These are phyloP conservation scores for Plectropomus leopardus DNA, from an alignment of 2,113 vertebrate species.

Conservation along the genomic window DNA sequence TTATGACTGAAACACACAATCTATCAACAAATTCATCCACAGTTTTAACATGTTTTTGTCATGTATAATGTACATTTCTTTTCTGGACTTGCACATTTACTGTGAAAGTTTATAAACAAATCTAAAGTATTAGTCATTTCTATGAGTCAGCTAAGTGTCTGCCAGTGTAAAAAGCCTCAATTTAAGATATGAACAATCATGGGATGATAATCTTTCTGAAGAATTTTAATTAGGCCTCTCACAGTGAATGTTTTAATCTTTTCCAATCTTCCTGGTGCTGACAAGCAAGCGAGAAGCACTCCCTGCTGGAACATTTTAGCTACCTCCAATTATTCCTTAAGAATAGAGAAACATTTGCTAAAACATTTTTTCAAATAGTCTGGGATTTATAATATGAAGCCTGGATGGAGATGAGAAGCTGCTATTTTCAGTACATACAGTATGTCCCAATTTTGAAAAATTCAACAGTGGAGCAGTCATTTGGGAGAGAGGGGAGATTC, in stretches of 20 bases:
- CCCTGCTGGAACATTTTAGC: conserved; percentile 50
- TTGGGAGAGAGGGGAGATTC: conserved; percentile 27
- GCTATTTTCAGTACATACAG: conserved; percentile 31
- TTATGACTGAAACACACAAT: neutral
- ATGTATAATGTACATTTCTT: too few relatives aligned
- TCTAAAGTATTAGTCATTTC: conserved; percentile 14
- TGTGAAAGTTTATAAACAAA: neutral
- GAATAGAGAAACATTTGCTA: conserved; percentile 42
- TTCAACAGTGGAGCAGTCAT: conserved; percentile 30
- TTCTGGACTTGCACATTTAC: neutral
- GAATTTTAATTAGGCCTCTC: conserved; percentile 58
- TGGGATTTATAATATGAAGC: conserved; percentile 20
- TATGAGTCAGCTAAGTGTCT: conserved; percentile 27
- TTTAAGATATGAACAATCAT: conserved; percentile 62
- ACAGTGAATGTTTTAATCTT: conserved; percentile 66
- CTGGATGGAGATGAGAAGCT: conserved; percentile 31
- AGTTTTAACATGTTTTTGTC: too few relatives aligned
- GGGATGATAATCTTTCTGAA: conserved; percentile 57
- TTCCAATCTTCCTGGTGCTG: conserved; percentile 47
- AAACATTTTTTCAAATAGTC: conserved; percentile 50
- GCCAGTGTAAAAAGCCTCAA: conserved; percentile 29
- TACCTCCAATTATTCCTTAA: conserved; percentile 55
- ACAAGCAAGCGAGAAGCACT: conserved; percentile 45
- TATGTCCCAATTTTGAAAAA: conserved; percentile 36
- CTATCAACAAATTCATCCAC: neutral